Percentiles rank a stretch among this genome's conserved stretches.
phyloP scores from a whole-genome alignment of 2,888 invertebrate species.

The Pseudanteris insignis region DNA sequence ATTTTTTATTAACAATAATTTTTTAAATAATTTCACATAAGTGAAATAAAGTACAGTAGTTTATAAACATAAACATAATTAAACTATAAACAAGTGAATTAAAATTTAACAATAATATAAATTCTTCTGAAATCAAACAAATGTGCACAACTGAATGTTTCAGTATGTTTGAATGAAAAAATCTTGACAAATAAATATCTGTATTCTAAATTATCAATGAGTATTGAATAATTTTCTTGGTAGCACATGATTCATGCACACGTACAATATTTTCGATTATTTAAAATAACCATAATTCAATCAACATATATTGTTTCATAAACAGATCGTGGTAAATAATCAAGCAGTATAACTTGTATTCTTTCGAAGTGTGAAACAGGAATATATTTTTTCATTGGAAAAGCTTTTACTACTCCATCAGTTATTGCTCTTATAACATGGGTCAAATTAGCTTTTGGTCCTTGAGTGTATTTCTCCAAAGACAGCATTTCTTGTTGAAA shows the following conservation, averaged over 20 bases:
- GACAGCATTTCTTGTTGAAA: conserved; percentile 83
- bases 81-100: too few species aligned
- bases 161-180: too few species aligned
- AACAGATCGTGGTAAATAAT: conserved; percentile 82
- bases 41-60: too few species aligned
- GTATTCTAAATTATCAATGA: too few species aligned
- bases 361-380: conserved; percentile 83
- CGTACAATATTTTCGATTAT: neutral
- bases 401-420: conserved; percentile 82
- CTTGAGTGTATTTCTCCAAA: conserved; percentile 81
- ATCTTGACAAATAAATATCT: too few species aligned
- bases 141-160: neutral
- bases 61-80: too few species aligned
- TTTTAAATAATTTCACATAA: too few species aligned
- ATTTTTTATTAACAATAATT: too few species aligned
- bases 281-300: neutral
- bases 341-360: conserved; percentile 81
- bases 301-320: conserved; percentile 70
- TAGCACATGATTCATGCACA: neutral
- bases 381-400: conserved; percentile 84
- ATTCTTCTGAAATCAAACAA: too few species aligned
- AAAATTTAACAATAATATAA: too few species aligned
- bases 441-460: conserved; percentile 78
- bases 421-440: conserved; percentile 80
- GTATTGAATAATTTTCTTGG: too few species aligned